A percentile compares a stretch with the other conserved stretches of the same genome.
Evolutionary conservation across 2,888 invertebrate species (phyloP).

Genomic region (Halocaridina rubra): DNA sequence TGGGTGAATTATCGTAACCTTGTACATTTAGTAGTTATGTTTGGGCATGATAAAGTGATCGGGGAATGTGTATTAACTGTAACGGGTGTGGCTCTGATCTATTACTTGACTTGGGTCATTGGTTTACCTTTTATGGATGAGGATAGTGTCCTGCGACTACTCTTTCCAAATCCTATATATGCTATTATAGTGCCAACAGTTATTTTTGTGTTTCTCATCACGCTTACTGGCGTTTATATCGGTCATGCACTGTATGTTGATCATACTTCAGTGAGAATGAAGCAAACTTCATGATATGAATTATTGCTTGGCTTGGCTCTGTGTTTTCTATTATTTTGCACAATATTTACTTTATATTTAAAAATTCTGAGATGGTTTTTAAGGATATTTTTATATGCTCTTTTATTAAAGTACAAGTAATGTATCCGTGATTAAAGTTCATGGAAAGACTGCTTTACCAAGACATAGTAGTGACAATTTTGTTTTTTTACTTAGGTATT

Average conservation of each 20-base stretch:
- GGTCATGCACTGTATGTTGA: slow-evolving; percentile 3
- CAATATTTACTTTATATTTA: too few relatives aligned
- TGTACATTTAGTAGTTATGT: slow-evolving; percentile 20
- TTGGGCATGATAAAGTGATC: slow-evolving; percentile 43
- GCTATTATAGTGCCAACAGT: slow-evolving; percentile 36
- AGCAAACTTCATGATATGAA: too few relatives aligned
- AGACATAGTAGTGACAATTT: too few relatives aligned
- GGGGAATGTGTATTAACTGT: slow-evolving; percentile 47
- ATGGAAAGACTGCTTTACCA: too few relatives aligned
- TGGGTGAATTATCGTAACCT: too few relatives aligned
- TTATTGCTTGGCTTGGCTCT: background rate
- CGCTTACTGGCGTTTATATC: slow-evolving; percentile 40
- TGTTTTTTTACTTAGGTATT: too few relatives aligned
- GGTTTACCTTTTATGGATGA: slow-evolving; percentile 40
- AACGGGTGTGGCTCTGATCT: slow-evolving; percentile 16
- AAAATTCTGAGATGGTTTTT: too few relatives aligned
- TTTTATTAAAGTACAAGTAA: too few relatives aligned
- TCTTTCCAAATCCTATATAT: slow-evolving; percentile 38
- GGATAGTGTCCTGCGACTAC: slow-evolving; percentile 27
- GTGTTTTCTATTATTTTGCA: too few relatives aligned
- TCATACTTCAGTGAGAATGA: background rate
- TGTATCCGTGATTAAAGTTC: too few relatives aligned
- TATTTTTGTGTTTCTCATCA: slow-evolving; percentile 41
- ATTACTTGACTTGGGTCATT: slow-evolving; percentile 49
- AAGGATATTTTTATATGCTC: too few relatives aligned